Percentiles rank a stretch among this genome's conserved stretches.
Evolutionary conservation across 2,888 invertebrate species (phyloP).

Genomic region (Andrena bucephala): DNA sequence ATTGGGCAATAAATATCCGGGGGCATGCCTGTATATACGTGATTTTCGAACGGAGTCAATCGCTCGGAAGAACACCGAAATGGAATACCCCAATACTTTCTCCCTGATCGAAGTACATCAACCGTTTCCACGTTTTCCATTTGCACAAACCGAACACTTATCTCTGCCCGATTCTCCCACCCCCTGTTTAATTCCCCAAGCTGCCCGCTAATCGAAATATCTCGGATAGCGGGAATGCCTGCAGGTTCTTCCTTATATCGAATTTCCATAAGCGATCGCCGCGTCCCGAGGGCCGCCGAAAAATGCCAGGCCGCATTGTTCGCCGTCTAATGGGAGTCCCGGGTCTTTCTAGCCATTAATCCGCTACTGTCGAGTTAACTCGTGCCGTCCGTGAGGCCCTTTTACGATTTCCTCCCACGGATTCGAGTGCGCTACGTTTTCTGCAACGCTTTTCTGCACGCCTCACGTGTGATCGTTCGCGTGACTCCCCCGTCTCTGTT

Average conservation of each 20-base stretch:
- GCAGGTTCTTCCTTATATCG: constrained; percentile 21
- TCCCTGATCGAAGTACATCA: background rate
- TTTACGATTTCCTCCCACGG: constrained; percentile 71
- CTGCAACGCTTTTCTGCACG: constrained; percentile 70
- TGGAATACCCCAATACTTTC: background rate
- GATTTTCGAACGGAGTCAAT: background rate
- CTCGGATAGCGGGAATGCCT: constrained; percentile 18
- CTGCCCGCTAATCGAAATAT: constrained; percentile 34
- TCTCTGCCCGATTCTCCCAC: background rate
- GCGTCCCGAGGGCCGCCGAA: constrained; percentile 14
- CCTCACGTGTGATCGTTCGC: constrained; percentile 72
- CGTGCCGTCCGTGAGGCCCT: constrained; percentile 65
- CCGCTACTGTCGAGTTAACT: constrained; percentile 63
- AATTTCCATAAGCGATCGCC: constrained; percentile 53
- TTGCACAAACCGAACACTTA: background rate
- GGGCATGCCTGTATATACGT: background rate
- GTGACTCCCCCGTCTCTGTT: constrained; percentile 60
- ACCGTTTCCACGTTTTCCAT: background rate
- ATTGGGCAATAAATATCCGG: background rate
- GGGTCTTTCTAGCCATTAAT: constrained; percentile 62
- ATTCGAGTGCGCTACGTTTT: constrained; percentile 59
- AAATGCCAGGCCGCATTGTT: constrained; percentile 56
- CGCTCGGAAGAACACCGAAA: background rate
- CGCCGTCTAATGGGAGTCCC: constrained; percentile 53
- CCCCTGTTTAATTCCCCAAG: background rate